phyloP scores from a whole-genome alignment of 30 jellyfish, hydroid and myxozoan genomes.

The Phacellophora camtschatica region DNA sequence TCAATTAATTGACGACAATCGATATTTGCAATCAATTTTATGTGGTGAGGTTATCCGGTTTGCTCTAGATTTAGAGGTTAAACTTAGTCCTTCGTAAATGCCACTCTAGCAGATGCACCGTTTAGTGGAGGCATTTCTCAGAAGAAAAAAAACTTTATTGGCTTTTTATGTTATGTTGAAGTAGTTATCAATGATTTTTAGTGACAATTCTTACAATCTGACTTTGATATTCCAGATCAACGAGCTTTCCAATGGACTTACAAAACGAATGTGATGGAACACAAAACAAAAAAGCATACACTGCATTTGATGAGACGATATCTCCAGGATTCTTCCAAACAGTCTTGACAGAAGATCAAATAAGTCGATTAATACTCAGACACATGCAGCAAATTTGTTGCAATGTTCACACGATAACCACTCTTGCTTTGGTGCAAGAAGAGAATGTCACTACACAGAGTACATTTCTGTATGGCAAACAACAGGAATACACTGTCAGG shows the following conservation, averaged over 20 bases:
- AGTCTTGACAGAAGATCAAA: conserved; percentile 26
- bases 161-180: too few relatives aligned
- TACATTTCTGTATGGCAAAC: not conserved
- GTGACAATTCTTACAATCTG: too few relatives aligned
- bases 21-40: too few relatives aligned
- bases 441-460: conserved; percentile 5
- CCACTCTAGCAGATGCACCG: too few relatives aligned
- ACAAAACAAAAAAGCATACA: not conserved
- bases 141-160: too few relatives aligned
- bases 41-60: too few relatives aligned
- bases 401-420: conserved; percentile 62
- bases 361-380: conserved; percentile 20
- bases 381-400: conserved; percentile 71
- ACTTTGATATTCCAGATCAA: too few relatives aligned
- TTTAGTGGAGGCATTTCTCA: too few relatives aligned
- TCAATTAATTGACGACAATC: too few relatives aligned
- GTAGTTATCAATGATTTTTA: too few relatives aligned
- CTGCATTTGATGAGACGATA: conserved; percentile 9
- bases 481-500: conserved; percentile 18
- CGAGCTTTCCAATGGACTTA: not conserved
- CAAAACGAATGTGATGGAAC: not conserved
- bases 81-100: too few relatives aligned
- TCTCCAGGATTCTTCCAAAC: conserved; percentile 19
- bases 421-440: conserved; percentile 18
- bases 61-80: too few relatives aligned